These are phyloP conservation scores for Cloeon dipterum DNA, from an alignment of 2,888 invertebrate genomes.

Conservation along the genomic window DNA sequence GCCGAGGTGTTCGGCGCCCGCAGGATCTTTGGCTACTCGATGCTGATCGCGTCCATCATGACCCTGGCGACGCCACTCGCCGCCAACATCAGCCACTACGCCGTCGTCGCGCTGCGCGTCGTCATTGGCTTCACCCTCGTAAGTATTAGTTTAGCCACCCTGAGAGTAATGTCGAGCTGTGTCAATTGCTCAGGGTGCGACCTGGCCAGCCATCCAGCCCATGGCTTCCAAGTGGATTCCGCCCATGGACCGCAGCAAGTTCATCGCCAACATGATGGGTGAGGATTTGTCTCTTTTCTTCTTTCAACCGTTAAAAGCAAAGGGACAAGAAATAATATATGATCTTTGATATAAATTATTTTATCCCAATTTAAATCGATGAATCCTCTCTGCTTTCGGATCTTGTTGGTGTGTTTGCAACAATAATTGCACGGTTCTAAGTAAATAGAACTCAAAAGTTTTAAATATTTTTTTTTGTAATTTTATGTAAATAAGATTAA, in stretches of 20 bases:
- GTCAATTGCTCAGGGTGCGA: slow-evolving; percentile 35
- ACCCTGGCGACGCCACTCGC: slow-evolving; percentile 61
- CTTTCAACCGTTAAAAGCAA: too few species aligned
- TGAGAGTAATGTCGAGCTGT: background rate
- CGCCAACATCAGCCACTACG: slow-evolving; percentile 41
- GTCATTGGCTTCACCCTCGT: slow-evolving; percentile 52
- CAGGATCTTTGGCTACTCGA: slow-evolving; percentile 69
- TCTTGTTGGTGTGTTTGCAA: too few species aligned
- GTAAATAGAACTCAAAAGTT: too few species aligned
- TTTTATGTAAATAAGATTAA: too few species aligned
- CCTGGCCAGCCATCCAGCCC: slow-evolving; percentile 84
- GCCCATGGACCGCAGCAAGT: slow-evolving; percentile 76
- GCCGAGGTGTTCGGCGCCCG: slow-evolving; percentile 65
- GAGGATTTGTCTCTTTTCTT: too few species aligned
- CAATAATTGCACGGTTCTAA: too few species aligned
- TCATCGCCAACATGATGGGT: slow-evolving; percentile 86
- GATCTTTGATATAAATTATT: too few species aligned
- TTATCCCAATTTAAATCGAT: background rate
- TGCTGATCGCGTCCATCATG: slow-evolving; percentile 54
- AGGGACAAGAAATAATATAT: too few species aligned
- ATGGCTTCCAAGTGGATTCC: slow-evolving; percentile 90
- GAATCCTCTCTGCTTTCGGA: too few species aligned
- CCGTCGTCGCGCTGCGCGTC: slow-evolving; percentile 46
- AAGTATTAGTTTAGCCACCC: slow-evolving; percentile 7
- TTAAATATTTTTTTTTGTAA: too few species aligned